Base-by-base conservation (phyloP, 1,140 invertebrate species). In the Platyura marginata region DNA sequence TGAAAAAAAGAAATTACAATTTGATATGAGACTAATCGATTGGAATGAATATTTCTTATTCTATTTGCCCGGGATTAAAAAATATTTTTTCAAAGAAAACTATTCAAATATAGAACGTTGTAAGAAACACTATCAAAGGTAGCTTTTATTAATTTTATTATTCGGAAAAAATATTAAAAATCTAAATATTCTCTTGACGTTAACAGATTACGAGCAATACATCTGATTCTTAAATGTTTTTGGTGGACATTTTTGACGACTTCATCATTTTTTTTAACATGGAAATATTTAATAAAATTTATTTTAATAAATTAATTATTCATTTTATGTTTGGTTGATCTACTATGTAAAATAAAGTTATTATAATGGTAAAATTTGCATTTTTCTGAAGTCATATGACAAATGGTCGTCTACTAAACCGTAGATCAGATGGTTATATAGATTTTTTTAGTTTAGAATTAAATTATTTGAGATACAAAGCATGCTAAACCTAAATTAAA, bases 21-120 rank as follows among this genome's bases (percentile, higher is more conserved):
- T 61, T 49, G 66, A 73, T 51, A 53, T 74, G 13, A 53, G 58
- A 37, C 55, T 60, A 40, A 59, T 79, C 39, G 60, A 72, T 51
- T 79, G 75, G 74, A 50, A 54, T 3, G 61, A 67, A 48, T 78
- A 72, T 56, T 62, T 74, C 40, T 51, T 56, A 10, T 62, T 61
- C 20, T 77, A 72, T 51, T 67, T 70, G 50, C 60, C 62, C 22
- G 75, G 73, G 43, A 55, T 70, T 38, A 59, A 70, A 42, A 56
- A 62, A 42, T 69, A 66, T 53, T 58, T 73, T 46, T 59, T 72
- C 42, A 70, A 70, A 51, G 71, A 74, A 57, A 16, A 6, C 25
- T 13, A 13, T 8, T 6, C 6, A 29, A 13, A 29, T 29, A 13
- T 29, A 13, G 13, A 13, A 29, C 25, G 25, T 6, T 8, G 25